Base-by-base conservation (phyloP, 2,888 invertebrate species). In the Mythimna ferrago region DNA sequence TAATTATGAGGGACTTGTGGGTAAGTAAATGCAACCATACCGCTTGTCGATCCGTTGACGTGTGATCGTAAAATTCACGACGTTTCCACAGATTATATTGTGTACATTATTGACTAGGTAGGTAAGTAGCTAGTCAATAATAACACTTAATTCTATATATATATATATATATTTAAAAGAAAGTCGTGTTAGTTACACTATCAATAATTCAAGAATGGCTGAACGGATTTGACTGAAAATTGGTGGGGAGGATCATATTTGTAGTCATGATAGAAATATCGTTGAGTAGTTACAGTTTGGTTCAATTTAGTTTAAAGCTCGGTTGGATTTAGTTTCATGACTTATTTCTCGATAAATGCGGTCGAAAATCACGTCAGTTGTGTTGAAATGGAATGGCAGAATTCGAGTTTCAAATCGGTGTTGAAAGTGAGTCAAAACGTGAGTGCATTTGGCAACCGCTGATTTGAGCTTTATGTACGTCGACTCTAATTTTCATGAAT, bases 361-460 rank as follows among this genome's bases (percentile, higher is more conserved):
- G 21, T 48, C 53, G 11, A 62, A 80, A 60, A 53, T 62, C n/a
- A 56, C 65, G 48, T 58, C 53, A 54, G 76, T 35, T 54, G 48
- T 53, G 10, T 26, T 19, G 4, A 69, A 81, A 62, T 51, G n/a
- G 11, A 70, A 54, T n/a, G 5, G 32, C 14, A 10, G 69, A 57
- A 41, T 65, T 68, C 2, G 41, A 53, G 32, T 53, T 71, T 26
- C 21, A 65, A 66, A 63, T 62, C 21, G 21, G 11, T 56, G 58
- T 77, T 53, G 56, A 58, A 82, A 71, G 48, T 57, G 57, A 65
- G 26, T 53, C 48, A n/a, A 62, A 71, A 77, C 21, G 32, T 70
- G 58, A 70, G 72, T 73, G 63, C 56, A 64, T 82, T 74, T 79
- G 57, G 16, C 48, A 67, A 66, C 62, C 53, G 48, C 67, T 57